Conservation (phyloP, 2,888 invertebrate species). For the Agrochola litura region DNA sequence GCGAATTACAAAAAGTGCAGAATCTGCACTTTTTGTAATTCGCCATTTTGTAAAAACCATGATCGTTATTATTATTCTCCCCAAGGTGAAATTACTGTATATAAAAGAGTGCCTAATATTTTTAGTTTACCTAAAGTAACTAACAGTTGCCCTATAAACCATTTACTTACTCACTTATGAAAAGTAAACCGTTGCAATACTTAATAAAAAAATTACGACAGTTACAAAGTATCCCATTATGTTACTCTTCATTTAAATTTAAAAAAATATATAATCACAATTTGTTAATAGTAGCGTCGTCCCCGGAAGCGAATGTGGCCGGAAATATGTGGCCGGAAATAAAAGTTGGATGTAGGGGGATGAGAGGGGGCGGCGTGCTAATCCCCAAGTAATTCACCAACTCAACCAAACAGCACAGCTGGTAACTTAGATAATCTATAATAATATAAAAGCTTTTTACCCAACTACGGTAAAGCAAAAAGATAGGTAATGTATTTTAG, state of each 20-base stretch:
- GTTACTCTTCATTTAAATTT: background rate
- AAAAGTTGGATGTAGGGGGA: slow-evolving; percentile 55
- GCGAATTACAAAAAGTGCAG: background rate
- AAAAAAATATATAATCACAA: slow-evolving; percentile 19
- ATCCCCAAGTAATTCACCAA: slow-evolving; percentile 55
- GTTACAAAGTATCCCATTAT: no score
- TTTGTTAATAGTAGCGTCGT: slow-evolving; percentile 18
- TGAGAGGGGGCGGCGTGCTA: slow-evolving; percentile 27
- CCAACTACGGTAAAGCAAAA: background rate
- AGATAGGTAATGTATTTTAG: background rate
- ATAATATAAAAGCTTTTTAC: slow-evolving; percentile 28
- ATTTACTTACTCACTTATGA: no score
- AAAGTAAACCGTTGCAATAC: background rate
- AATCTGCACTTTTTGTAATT: no score
- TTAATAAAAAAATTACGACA: background rate
- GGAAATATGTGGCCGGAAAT: slow-evolving; percentile 62
- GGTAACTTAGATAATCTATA: slow-evolving; percentile 49
- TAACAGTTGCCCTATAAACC: background rate
- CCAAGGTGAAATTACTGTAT: background rate
- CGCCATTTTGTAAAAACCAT: no score
- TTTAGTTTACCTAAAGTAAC: background rate
- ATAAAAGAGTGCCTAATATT: background rate
- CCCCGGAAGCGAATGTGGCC: slow-evolving; percentile 40
- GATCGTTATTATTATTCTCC: background rate
- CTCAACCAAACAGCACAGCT: slow-evolving; percentile 35